Conservation (phyloP, 2,113 vertebrate genomes). For the Oxyruncus cristatus region DNA sequence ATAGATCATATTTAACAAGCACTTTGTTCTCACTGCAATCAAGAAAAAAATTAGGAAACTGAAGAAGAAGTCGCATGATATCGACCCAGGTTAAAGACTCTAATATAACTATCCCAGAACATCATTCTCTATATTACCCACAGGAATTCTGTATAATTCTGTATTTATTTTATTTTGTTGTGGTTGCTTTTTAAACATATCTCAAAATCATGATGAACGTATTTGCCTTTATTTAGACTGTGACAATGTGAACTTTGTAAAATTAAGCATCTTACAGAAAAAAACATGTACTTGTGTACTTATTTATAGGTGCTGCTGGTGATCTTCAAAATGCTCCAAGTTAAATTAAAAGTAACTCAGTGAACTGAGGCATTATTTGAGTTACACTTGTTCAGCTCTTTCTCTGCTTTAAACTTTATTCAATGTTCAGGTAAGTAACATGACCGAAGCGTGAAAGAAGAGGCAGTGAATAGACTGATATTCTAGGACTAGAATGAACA, state of each 20-base stretch:
- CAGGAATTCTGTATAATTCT: neutral
- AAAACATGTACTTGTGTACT: neutral
- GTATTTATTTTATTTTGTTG: neutral
- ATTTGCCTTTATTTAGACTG: neutral
- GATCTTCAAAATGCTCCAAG: neutral
- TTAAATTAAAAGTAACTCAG: neutral
- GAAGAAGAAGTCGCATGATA: neutral
- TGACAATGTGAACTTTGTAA: neutral
- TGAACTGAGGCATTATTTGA: neutral
- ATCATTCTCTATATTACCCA: neutral
- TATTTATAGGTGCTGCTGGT: neutral
- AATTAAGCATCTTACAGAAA: neutral
- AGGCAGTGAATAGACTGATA: neutral
- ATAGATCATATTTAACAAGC: neutral
- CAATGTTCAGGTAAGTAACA: neutral
- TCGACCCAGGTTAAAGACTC: neutral
- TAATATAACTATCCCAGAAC: fast-evolving
- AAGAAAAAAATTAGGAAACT: neutral
- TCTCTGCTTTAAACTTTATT: neutral
- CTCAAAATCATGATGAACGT: neutral
- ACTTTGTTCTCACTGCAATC: neutral
- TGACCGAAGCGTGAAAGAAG: neutral
- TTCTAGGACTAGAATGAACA: neutral
- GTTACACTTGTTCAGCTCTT: neutral
- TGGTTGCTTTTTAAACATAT: neutral